phyloP scores from a whole-genome alignment of 2,888 invertebrate genomes.

The Steinernema hermaphroditum region DNA sequence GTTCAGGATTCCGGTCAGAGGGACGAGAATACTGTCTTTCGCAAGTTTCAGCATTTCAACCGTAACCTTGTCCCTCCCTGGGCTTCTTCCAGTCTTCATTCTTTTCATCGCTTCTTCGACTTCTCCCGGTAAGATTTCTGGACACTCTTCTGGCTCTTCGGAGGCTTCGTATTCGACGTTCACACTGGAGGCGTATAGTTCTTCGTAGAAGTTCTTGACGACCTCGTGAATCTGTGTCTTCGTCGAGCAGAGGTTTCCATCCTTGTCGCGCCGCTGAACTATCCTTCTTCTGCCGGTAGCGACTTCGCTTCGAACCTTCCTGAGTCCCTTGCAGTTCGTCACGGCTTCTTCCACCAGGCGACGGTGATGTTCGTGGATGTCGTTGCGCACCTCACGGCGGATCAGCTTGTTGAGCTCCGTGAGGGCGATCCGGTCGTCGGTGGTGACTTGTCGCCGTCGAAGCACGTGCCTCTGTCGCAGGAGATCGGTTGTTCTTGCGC shows the following conservation, averaged over 20 bases:
- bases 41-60: conserved; percentile 22
- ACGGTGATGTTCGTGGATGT: neutral
- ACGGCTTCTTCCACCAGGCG: neutral
- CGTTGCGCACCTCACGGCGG: neutral
- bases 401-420: neutral
- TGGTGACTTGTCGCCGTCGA: neutral
- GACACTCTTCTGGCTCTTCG: neutral
- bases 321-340: neutral
- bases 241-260: neutral
- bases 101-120: neutral
- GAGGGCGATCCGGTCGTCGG: neutral
- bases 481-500: neutral
- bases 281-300: neutral
- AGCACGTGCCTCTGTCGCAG: neutral
- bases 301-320: neutral
- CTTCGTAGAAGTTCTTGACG: neutral
- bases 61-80: conserved; percentile 9
- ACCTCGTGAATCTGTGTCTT: neutral
- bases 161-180: neutral
- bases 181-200: neutral
- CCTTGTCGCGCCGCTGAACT: neutral
- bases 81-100: neutral
- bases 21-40: conserved; percentile 3
- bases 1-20: conserved; percentile 11
- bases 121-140: neutral